phyloP scores from a whole-genome alignment of 1,140 invertebrate genomes.

The Neodiprion lecontei region DNA sequence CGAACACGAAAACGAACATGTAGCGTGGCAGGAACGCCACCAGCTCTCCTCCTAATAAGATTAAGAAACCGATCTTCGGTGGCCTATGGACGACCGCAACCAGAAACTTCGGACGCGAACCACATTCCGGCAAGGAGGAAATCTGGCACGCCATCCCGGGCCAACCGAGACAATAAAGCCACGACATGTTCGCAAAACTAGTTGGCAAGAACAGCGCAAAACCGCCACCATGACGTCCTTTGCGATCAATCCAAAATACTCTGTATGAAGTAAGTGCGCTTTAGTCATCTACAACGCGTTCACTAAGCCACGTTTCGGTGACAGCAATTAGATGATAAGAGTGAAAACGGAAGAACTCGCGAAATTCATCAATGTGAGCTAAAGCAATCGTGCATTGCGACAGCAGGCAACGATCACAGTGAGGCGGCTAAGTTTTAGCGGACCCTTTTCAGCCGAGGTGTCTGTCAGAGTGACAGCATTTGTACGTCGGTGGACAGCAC shows the following conservation, averaged over 20 bases:
- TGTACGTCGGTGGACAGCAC: too few relatives aligned
- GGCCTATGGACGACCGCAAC: not conserved
- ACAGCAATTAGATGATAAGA: not conserved
- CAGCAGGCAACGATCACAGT: not conserved
- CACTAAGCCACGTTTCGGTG: constrained; percentile 8
- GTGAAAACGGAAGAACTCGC: not conserved
- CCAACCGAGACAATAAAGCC: not conserved
- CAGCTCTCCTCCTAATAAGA: too few relatives aligned
- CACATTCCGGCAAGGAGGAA: not conserved
- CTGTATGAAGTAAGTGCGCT: not conserved
- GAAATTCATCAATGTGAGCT: not conserved
- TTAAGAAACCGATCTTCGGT: not conserved
- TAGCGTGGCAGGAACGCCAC: not conserved
- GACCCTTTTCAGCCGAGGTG: not conserved
- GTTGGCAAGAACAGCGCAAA: not conserved
- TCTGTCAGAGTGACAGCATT: not conserved
- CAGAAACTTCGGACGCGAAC: not conserved
- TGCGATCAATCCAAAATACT: not conserved
- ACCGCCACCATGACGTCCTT: not conserved
- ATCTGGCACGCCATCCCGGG: not conserved
- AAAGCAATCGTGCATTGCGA: constrained; percentile 12
- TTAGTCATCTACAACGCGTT: not conserved
- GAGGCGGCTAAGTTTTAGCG: not conserved
- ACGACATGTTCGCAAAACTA: not conserved
- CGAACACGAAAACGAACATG: not conserved